phyloP scores from a whole-genome alignment of 2,797 vertebrate species.

The Falco biarmicus region DNA sequence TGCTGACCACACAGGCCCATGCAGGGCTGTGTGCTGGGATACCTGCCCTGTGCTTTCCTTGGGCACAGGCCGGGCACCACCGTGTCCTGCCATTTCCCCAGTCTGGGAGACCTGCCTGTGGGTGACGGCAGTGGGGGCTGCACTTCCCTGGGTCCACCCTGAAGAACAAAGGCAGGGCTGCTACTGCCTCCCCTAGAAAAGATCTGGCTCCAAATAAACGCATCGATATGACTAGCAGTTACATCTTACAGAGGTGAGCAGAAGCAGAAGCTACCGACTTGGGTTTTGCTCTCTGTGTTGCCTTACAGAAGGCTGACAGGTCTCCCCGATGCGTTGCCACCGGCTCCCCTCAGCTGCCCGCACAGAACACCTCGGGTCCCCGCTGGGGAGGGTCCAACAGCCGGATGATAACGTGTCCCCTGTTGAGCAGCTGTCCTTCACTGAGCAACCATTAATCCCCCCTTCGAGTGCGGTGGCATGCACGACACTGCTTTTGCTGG shows the following conservation, averaged over 20 bases:
- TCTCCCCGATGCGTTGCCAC: background rate
- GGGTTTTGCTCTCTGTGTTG: background rate
- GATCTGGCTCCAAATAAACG: background rate
- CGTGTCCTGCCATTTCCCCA: fast-evolving
- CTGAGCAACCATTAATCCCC: background rate
- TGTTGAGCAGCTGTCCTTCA: background rate
- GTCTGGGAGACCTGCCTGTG: background rate
- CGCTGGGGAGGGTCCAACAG: background rate
- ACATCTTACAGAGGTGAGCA: background rate
- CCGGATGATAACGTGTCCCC: background rate
- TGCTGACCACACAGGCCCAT: fast-evolving
- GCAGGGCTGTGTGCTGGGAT: background rate
- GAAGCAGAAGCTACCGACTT: background rate
- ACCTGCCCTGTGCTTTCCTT: background rate
- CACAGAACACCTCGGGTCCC: background rate
- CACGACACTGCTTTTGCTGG: background rate
- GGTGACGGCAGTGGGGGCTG: fast-evolving
- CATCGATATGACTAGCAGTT: fast-evolving
- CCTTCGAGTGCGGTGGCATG: fast-evolving
- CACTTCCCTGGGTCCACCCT: background rate
- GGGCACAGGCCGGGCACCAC: background rate
- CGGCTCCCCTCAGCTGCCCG: fast-evolving
- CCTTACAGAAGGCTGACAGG: background rate
- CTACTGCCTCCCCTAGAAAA: background rate
- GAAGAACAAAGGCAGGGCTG: background rate